Conservation (phyloP, 2,113 vertebrate genomes). For the Grammomys surdaster region DNA sequence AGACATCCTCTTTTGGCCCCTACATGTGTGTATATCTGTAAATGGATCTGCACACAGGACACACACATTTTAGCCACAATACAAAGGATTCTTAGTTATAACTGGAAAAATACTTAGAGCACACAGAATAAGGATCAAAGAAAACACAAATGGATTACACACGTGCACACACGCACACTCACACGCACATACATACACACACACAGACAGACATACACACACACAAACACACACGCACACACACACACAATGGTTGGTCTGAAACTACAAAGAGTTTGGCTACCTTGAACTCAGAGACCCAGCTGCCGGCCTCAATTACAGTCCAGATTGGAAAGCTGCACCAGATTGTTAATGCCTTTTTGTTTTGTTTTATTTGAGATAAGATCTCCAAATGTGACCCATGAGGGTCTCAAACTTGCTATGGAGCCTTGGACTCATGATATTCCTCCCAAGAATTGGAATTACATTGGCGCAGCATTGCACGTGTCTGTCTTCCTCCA, state of each 20-base stretch:
- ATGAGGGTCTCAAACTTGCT: neutral
- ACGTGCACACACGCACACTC: too few species aligned
- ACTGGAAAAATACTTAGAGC: neutral
- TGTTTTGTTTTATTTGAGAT: neutral
- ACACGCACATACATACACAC: too few species aligned
- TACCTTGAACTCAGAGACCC: neutral
- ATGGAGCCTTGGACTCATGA: neutral
- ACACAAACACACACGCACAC: too few species aligned
- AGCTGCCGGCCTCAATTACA: neutral
- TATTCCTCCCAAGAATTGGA: neutral
- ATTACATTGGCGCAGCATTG: neutral
- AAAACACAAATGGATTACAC: neutral
- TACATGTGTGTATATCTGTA: neutral
- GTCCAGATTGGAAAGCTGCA: neutral
- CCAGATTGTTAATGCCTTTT: neutral
- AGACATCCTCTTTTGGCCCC: neutral
- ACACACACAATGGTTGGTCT: neutral
- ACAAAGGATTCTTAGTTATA: neutral
- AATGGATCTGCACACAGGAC: neutral
- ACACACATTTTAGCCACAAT: neutral
- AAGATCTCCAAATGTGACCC: neutral
- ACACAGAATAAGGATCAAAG: neutral
- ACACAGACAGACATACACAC: too few species aligned
- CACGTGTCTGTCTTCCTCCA: neutral
- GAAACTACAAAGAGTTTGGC: neutral